Evolutionary conservation across 2,888 invertebrate genomes (phyloP).

Genomic region (Hemicrepidius hirtus): DNA sequence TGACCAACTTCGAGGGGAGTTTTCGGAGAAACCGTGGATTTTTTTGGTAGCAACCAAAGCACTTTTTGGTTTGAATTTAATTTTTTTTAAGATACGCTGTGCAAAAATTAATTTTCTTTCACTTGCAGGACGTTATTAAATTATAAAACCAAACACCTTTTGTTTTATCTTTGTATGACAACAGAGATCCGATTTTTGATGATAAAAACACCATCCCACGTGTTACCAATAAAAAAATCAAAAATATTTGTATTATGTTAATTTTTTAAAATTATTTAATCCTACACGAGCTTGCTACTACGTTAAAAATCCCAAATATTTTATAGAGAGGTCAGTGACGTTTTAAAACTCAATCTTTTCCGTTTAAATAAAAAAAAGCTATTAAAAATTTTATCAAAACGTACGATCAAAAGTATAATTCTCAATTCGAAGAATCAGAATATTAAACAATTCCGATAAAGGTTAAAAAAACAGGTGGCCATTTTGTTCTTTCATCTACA

Average conservation of each 20-base stretch:
- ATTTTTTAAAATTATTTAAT: constrained; percentile 23
- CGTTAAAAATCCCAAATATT: constrained; percentile 21
- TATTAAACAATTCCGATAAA: constrained; percentile 43
- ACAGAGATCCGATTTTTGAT: background rate
- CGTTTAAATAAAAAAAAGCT: constrained; percentile 20
- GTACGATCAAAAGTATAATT: constrained; percentile 42
- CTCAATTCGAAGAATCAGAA: constrained; percentile 47
- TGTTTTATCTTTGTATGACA: too few relatives aligned
- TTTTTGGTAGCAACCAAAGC: too few relatives aligned
- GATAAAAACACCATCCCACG: background rate
- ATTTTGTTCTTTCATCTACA: constrained; percentile 30
- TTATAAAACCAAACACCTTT: too few relatives aligned
- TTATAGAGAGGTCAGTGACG: constrained; percentile 37
- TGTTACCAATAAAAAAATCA: background rate
- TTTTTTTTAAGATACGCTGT: too few relatives aligned
- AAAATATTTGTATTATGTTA: constrained; percentile 1
- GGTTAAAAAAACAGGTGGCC: constrained; percentile 39
- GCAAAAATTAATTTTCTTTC: too few relatives aligned
- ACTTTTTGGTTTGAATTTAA: too few relatives aligned
- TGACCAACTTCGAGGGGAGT: too few relatives aligned
- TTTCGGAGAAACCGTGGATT: too few relatives aligned
- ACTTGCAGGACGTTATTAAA: too few relatives aligned
- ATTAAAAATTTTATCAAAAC: constrained; percentile 28
- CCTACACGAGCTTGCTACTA: background rate
- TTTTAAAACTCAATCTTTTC: background rate